Evolutionary conservation across 2,797 vertebrate genomes (phyloP), one percentile per base, ranked within the genome.

Genomic region (Helarctos malayanus): DNA sequence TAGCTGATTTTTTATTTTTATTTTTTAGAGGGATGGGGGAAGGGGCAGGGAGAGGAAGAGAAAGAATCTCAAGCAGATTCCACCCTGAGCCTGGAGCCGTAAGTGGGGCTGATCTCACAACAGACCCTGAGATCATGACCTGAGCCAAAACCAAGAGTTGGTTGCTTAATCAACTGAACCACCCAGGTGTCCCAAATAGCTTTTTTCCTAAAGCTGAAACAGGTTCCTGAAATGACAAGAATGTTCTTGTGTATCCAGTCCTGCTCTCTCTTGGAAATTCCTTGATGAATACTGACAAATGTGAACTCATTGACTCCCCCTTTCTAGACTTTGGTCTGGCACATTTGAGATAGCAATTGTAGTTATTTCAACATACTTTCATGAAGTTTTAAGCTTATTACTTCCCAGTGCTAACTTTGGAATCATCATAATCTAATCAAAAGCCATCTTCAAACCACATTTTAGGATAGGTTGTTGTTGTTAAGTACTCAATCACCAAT

Each of bases 341-440:
- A 65, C 21, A 45, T 75, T 65, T 71, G 12, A 47, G 47, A 3
- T n/a, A 54, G 23, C 19, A 54, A 49, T 63, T 41, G 32, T 59
- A 76, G 73, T 85, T 84, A 86, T 76, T 85, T 85, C 88, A 88
- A 38, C 41, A 96, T 38, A 78, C 27, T 91, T 85, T 56, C 29
- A n/a, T 54, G 32, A 75, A 35, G 4, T 38, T 91, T 92, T 81
- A 76, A 63, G 59, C 21, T 79, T 94, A 57, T 68, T 45, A 69
- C 49, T 68, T 95, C 76, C 54, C 94, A 52, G 41, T 35, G 25
- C 35, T 94, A 88, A 78, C 68, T 96, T 93, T 57, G 21, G 23
- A 92, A 63, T 91, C 79, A 54, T 49, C n/a, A 38, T 59, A 83
- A 79, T 49, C 21, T 68, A 95, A 75, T 85, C 61, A 90, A 61